These are phyloP conservation scores for Lamellibrachia luymesi DNA, from an alignment of 1,140 invertebrate species.

Conservation along the genomic window DNA sequence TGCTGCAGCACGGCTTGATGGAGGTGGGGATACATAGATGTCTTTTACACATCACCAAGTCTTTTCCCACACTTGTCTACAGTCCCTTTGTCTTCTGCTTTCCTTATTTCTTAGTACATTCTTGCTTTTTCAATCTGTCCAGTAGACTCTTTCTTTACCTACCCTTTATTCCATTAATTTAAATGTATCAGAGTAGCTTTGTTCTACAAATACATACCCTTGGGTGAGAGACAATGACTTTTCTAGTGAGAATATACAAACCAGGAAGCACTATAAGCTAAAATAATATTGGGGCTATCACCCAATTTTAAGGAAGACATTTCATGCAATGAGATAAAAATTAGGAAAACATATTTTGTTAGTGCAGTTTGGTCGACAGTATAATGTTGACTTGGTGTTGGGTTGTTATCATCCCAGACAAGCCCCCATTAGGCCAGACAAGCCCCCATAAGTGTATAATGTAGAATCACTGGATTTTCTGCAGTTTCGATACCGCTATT, in stretches of 20 bases:
- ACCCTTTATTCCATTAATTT: not conserved
- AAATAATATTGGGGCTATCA: not conserved
- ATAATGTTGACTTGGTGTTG: too few relatives aligned
- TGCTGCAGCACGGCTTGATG: constrained; percentile 91
- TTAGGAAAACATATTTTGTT: too few relatives aligned
- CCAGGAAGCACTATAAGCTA: not conserved
- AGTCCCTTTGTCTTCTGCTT: not conserved
- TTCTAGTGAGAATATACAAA: too few relatives aligned
- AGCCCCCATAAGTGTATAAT: too few relatives aligned
- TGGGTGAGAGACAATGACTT: not conserved
- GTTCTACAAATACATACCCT: not conserved
- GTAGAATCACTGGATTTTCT: too few relatives aligned
- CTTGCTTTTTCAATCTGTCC: not conserved
- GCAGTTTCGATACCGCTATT: not conserved
- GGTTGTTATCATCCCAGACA: too few relatives aligned
- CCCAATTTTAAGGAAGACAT: not conserved
- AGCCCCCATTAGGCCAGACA: too few relatives aligned
- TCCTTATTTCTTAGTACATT: not conserved
- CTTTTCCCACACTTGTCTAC: not conserved
- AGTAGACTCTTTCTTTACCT: not conserved
- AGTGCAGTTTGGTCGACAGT: too few relatives aligned
- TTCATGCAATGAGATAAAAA: not conserved
- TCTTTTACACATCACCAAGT: constrained; percentile 9
- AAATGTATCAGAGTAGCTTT: not conserved
- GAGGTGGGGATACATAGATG: constrained; percentile 52